phyloP scores from a whole-genome alignment of 37 sponge, comb jelly and placozoan genomes.

The Tethya wilhelma region DNA sequence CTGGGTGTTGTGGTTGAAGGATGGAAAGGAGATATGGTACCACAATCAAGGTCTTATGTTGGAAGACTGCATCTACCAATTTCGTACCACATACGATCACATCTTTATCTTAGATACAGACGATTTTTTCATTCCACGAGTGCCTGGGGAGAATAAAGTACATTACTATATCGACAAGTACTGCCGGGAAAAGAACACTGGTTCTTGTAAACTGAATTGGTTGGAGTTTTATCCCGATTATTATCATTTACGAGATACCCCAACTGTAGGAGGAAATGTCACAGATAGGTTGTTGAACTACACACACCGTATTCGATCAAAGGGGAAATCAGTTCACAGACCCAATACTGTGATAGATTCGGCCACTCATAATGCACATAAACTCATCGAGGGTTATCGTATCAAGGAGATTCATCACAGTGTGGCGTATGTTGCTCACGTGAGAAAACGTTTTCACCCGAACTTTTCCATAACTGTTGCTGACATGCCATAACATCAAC shows the following conservation, averaged over 20 bases:
- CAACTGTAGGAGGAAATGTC: conserved; percentile 4
- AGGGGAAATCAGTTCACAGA: conserved; percentile 27
- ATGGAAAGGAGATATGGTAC: conserved; percentile 15
- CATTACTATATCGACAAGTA: conserved; percentile 25
- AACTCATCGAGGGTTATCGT: not conserved
- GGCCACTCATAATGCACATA: conserved; percentile 19
- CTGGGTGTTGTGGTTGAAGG: conserved; percentile 20
- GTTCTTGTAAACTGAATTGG: conserved; percentile 30
- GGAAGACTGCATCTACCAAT: conserved; percentile 44
- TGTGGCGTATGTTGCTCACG: conserved; percentile 27
- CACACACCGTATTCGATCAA: conserved; percentile 4
- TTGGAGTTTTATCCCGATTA: conserved; percentile 40
- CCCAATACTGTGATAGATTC: not conserved
- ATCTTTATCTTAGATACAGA: conserved; percentile 30
- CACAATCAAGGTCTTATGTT: conserved; percentile 29
- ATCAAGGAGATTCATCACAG: not conserved
- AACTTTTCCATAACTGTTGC: too few relatives aligned
- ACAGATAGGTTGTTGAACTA: not conserved
- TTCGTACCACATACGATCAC: conserved; percentile 28
- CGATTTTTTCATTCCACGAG: conserved; percentile 45
- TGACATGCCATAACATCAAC: too few relatives aligned
- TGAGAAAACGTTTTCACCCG: too few relatives aligned
- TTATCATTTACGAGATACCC: not conserved
- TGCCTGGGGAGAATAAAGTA: conserved; percentile 11
- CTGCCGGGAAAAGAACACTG: conserved; percentile 4